These are phyloP conservation scores for Heterodera carotae DNA, from an alignment of 1,140 invertebrate species.

Conservation along the genomic window DNA sequence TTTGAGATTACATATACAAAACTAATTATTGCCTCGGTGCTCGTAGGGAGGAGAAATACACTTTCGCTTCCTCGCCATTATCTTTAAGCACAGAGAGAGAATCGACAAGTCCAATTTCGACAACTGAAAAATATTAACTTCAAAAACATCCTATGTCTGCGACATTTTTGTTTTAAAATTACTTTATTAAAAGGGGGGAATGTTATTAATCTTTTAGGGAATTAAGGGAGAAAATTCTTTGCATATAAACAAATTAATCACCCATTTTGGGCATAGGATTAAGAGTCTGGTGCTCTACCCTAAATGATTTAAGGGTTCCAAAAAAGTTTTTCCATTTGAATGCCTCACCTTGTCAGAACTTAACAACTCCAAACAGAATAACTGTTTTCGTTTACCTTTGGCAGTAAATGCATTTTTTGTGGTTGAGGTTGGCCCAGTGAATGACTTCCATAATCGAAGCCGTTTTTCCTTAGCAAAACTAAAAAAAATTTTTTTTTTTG, in stretches of 20 bases:
- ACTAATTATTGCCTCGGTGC: slow-evolving; percentile 74
- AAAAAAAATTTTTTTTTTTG: background rate
- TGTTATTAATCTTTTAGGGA: too few species aligned
- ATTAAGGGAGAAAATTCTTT: too few species aligned
- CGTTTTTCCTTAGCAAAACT: slow-evolving; percentile 81
- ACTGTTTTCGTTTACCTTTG: slow-evolving; percentile 25
- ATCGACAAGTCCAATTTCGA: slow-evolving; percentile 92
- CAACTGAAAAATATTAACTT: slow-evolving; percentile 55
- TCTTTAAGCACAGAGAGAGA: slow-evolving; percentile 80
- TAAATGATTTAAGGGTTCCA: too few species aligned
- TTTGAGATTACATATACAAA: slow-evolving; percentile 5
- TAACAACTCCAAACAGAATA: too few species aligned
- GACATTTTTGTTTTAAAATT: too few species aligned
- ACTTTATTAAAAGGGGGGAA: too few species aligned
- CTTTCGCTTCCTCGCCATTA: slow-evolving; percentile 81
- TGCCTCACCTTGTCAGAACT: too few species aligned
- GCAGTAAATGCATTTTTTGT: slow-evolving; percentile 17
- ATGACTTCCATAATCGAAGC: slow-evolving; percentile 85
- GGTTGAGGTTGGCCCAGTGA: slow-evolving; percentile 60
- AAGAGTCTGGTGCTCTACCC: too few species aligned
- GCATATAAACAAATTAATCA: too few species aligned
- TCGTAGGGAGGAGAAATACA: slow-evolving; percentile 91
- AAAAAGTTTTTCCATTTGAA: too few species aligned
- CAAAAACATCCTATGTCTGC: too few species aligned
- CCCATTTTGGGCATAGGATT: too few species aligned